Evolutionary conservation across 2,113 vertebrate species (phyloP), one percentile per base, ranked within the genome.

Genomic region (Cochlearius cochlearius): DNA sequence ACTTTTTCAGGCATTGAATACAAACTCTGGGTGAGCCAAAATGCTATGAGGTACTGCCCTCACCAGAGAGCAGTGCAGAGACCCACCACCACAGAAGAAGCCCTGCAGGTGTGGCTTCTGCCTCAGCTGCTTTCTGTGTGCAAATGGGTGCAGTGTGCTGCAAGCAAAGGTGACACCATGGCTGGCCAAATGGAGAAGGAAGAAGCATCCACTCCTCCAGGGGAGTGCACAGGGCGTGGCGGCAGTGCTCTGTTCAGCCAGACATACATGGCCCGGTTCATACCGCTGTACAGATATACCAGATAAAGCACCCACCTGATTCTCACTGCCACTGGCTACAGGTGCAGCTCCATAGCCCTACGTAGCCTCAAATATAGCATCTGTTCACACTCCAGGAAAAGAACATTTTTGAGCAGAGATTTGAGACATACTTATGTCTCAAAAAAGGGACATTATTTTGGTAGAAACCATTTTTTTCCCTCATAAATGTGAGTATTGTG

Each of bases 231-330:
- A n/a, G 27, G 13, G 17, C 73, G 7, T 15, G 11, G 60, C 1
- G 2, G 7, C 6, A 17, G 7, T 29, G 12, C 8, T 62, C 15
- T 62, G 4, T 52, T 60, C 20, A 73, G n/a, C 8, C 6, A 73
- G 16, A 39, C 5, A 4, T 10, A 14, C 2, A 34, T 1, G 1
- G 4, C 7, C 4, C 9, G 2, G 0, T 60, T 84, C 36, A 39
- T 26, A 52, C 2, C 0, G 1, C 15, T 2, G 1, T 36, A 55
- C 11, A 52, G 11, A 29, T n/a, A 74, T 32, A 74, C 9, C 29
- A 68, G 8, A 3, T 26, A 43, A 74, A 80, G 49, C 19, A 50
- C 4, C 8, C 13, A 18, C 39, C 7, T 66, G 23, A 17, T 78
- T 76, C 14, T 45, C 12, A 34, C 5, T 41, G 50, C 8, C 26